Evolutionary conservation across 2,888 invertebrate genomes (phyloP).

Genomic region (Drosophila paranaensis): DNA sequence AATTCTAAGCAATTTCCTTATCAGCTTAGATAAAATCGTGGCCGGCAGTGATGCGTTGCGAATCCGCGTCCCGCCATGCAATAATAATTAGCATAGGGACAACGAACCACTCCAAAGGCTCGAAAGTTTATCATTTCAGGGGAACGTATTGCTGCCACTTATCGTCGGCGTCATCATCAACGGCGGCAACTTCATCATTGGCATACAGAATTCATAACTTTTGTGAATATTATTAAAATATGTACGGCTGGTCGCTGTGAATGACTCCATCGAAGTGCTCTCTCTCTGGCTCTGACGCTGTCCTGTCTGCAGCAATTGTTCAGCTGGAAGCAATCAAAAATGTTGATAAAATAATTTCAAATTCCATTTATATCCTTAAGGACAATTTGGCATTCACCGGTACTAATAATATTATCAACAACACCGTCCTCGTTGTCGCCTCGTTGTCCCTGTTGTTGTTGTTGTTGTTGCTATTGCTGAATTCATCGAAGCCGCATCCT

Average conservation of each 20-base stretch:
- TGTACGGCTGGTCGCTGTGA: conserved; percentile 54
- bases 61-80: conserved; percentile 40
- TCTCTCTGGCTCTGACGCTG: neutral
- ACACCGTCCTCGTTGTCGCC: conserved; percentile 22
- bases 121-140: conserved; percentile 63
- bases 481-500: conserved; percentile 62
- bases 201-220: conserved; percentile 71
- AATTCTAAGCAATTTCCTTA: conserved; percentile 77
- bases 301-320: conserved; percentile 65
- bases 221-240: conserved; percentile 74
- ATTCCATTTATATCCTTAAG: conserved; percentile 81
- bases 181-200: conserved; percentile 16
- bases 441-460: conserved; percentile 1
- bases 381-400: conserved; percentile 80
- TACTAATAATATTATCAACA: conserved; percentile 80
- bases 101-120: conserved; percentile 35
- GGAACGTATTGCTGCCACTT: conserved; percentile 64
- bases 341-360: conserved; percentile 82
- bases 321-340: conserved; percentile 81
- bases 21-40: conserved; percentile 74
- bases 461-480: conserved; percentile 18
- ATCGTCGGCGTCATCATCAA: conserved; percentile 18
- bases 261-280: conserved; percentile 46
- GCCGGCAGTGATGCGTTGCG: conserved; percentile 53
- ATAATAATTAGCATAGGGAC: conserved; percentile 75